A percentile compares a stretch with the other conserved stretches of the same genome.
These are phyloP conservation scores for Gallinago solitaria DNA, from an alignment of 2,797 vertebrate species.

Conservation along the genomic window DNA sequence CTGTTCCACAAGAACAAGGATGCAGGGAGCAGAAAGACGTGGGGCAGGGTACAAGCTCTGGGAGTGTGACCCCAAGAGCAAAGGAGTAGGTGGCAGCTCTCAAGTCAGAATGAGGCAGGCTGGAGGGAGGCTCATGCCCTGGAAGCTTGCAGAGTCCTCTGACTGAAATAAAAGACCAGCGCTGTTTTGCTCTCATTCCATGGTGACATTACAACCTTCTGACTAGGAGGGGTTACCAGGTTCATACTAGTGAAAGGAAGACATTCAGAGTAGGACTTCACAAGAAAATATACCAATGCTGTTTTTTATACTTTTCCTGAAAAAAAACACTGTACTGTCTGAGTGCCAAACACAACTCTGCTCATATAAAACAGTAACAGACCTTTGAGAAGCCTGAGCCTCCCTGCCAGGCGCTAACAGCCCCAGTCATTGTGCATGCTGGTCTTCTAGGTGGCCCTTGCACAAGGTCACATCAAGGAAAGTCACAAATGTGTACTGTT, in stretches of 20 bases:
- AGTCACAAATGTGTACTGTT: not conserved
- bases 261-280: not conserved
- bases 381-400: not conserved
- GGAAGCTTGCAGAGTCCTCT: not conserved
- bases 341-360: not conserved
- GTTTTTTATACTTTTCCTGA: not conserved
- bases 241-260: not conserved
- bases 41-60: not conserved
- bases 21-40: not conserved
- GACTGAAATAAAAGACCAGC: not conserved
- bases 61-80: not conserved
- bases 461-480: not conserved
- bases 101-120: not conserved
- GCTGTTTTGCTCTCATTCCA: not conserved
- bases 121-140: not conserved
- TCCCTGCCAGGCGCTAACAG: not conserved
- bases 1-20: not conserved
- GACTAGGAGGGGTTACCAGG: not conserved
- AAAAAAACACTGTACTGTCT: rapidly evolving
- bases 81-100: not conserved
- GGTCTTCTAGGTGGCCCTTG: not conserved
- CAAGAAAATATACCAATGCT: not conserved
- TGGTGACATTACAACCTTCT: not conserved
- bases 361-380: not conserved
- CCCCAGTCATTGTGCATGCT: not conserved